Evolutionary conservation across 2,797 vertebrate species (phyloP).

Genomic region (Lacerta agilis): DNA sequence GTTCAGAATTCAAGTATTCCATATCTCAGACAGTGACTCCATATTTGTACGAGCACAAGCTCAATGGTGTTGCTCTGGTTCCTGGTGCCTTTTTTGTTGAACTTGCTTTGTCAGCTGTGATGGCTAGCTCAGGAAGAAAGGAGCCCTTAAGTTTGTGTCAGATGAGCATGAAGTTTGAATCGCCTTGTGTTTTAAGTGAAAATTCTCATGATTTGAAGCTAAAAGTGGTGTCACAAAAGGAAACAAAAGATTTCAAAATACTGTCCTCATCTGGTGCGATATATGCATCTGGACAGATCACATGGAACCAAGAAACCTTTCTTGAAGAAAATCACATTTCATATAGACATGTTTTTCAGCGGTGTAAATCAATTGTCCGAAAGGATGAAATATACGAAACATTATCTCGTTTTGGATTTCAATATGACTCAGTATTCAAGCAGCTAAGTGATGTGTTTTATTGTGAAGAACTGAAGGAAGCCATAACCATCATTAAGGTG

Average conservation of each 20-base stretch:
- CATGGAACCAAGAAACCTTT: constrained; percentile 33
- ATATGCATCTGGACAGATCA: constrained; percentile 81
- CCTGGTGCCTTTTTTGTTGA: constrained; percentile 87
- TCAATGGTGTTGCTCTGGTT: constrained; percentile 79
- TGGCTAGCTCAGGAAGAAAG: constrained; percentile 77
- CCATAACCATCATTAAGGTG: constrained; percentile 79
- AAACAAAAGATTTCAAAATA: constrained; percentile 78
- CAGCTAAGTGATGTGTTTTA: constrained; percentile 81
- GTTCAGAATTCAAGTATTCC: constrained; percentile 72
- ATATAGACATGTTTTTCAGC: constrained; percentile 73
- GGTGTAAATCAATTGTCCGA: constrained; percentile 78
- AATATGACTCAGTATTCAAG: constrained; percentile 83
- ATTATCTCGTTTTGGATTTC: constrained; percentile 83
- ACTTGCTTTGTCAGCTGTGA: constrained; percentile 82
- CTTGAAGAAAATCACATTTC: constrained; percentile 80
- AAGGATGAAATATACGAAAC: constrained; percentile 78
- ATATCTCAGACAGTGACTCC: constrained; percentile 72
- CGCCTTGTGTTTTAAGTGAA: constrained; percentile 78
- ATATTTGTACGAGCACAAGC: constrained; percentile 87
- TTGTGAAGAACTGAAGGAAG: constrained; percentile 85
- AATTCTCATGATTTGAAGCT: constrained; percentile 76
- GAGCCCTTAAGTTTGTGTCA: constrained; percentile 75
- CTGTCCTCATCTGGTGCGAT: constrained; percentile 73
- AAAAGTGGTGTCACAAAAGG: constrained; percentile 70
- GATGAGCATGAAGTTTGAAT: constrained; percentile 82